Base-by-base conservation (phyloP, 2,888 invertebrate species). In the Ormyrus labotus region DNA sequence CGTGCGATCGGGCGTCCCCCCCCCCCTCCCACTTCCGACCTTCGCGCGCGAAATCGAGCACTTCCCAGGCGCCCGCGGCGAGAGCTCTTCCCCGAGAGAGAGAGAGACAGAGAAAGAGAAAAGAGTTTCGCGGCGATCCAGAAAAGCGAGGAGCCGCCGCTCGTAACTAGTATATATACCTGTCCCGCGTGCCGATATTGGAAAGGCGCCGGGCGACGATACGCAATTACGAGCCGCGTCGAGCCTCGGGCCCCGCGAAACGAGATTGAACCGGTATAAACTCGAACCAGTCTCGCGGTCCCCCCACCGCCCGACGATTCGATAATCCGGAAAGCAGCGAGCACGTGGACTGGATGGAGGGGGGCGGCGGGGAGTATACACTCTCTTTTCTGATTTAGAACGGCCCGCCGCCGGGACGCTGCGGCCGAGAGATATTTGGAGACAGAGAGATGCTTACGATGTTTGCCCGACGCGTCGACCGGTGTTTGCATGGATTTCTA, bases 261-360 rank as follows among this genome's bases (percentile, higher is more conserved):
- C 81, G 71, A 81, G 79, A 81, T 78, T 65, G 65, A 89, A 87
- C 89, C 88, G 87, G 88, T 89, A 88, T 86, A 84, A 89, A 88
- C 88, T 81, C 73, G 87, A 78, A 82, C 81, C 80, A 84, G 86
- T 86, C 86, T 83, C 87, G 5, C 9, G 11, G 60, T 50, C 10
- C 45, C 55, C 73, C 64, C 55, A 63, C 55, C 57, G 10, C 34
- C 9, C 47, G 19, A n/a, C 19, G 10, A 10, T 55, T 19, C 13
- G 7, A 11, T 7, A 45, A 11, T 57, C n/a, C 57, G 6, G 57
- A 57, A 34, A 34, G 34, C 34, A 34, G 34, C 34, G 34, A 34
- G 34, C 34, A 34, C 34, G 34, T 34, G 34, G 34, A 34, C 34
- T 34, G 3, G 34, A 0, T 3, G 34, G 34, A 34, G 34, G 4